phyloP scores from a whole-genome alignment of 30 jellyfish, hydroid and myxozoan species.

The Calvadosia cruxmelitensis region DNA sequence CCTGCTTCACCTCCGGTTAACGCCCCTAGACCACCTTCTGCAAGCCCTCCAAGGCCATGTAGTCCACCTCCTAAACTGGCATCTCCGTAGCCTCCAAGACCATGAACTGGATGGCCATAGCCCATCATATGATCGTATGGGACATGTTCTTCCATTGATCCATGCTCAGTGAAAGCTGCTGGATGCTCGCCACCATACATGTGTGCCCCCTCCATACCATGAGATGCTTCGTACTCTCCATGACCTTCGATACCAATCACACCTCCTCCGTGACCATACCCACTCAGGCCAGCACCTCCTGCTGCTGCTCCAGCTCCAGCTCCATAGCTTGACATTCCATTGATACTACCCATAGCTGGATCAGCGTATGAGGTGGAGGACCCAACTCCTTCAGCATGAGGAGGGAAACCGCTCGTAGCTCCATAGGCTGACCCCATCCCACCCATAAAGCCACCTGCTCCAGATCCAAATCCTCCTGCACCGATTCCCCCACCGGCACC shows the following conservation, averaged over 20 bases:
- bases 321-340: not conserved
- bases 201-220: constrained; percentile 45
- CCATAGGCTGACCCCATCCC: constrained; percentile 3
- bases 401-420: constrained; percentile 18
- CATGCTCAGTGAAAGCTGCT: constrained; percentile 38
- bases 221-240: constrained; percentile 63
- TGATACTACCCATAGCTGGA: not conserved
- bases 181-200: constrained; percentile 32
- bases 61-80: constrained; percentile 40
- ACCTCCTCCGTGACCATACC: constrained; percentile 20
- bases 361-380: not conserved
- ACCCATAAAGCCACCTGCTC: not conserved
- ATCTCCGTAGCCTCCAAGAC: constrained; percentile 15
- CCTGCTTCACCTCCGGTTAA: constrained; percentile 2
- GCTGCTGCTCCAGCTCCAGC: constrained; percentile 19
- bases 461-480: not conserved
- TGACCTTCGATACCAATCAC: constrained; percentile 28
- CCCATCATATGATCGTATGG: constrained; percentile 1
- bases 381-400: not conserved
- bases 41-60: not conserved
- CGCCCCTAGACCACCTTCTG: too few species aligned
- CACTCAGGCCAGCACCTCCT: constrained; percentile 18
- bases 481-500: constrained; percentile 2
- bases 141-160: constrained; percentile 38
- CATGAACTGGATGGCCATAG: constrained; percentile 4